Percentiles rank a stretch among this genome's conserved stretches.
Evolutionary conservation across 1,140 invertebrate genomes (phyloP).

Genomic region (Tetramorium simillimum): DNA sequence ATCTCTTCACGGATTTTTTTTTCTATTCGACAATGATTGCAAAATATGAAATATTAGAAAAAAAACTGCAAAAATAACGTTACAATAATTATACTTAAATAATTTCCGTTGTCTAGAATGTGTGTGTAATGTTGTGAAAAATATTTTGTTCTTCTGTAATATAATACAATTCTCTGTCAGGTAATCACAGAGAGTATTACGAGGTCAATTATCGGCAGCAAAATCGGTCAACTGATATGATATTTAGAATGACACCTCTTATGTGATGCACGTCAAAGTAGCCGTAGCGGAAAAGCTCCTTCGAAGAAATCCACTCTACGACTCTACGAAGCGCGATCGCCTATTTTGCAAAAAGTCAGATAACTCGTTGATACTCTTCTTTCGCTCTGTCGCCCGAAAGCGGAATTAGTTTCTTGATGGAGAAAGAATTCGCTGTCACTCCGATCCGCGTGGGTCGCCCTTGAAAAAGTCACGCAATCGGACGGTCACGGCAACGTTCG

Average conservation of each 20-base stretch:
- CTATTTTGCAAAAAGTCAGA: neutral
- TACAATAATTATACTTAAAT: neutral
- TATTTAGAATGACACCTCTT: conserved; percentile 6
- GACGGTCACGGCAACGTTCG: neutral
- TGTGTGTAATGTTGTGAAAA: neutral
- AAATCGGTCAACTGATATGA: neutral
- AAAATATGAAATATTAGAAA: neutral
- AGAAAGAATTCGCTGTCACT: conserved; percentile 35
- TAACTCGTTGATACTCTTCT: conserved; percentile 14
- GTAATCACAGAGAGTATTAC: neutral
- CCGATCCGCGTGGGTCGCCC: neutral
- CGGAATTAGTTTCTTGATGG: conserved; percentile 29
- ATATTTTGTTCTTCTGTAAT: neutral
- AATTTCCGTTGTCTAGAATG: neutral
- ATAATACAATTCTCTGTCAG: neutral
- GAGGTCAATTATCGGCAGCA: neutral
- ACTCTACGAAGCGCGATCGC: neutral
- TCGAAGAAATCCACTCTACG: neutral
- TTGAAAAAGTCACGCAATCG: conserved; percentile 9
- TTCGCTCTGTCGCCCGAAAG: conserved; percentile 1
- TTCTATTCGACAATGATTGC: neutral
- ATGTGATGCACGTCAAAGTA: neutral
- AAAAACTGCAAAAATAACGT: neutral
- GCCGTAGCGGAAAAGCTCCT: neutral
- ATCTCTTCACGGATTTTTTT: neutral